Evolutionary conservation across 2,797 vertebrate genomes (phyloP), one percentile per base, ranked within the genome.

Genomic region (Hyperoplus lanceolatus): DNA sequence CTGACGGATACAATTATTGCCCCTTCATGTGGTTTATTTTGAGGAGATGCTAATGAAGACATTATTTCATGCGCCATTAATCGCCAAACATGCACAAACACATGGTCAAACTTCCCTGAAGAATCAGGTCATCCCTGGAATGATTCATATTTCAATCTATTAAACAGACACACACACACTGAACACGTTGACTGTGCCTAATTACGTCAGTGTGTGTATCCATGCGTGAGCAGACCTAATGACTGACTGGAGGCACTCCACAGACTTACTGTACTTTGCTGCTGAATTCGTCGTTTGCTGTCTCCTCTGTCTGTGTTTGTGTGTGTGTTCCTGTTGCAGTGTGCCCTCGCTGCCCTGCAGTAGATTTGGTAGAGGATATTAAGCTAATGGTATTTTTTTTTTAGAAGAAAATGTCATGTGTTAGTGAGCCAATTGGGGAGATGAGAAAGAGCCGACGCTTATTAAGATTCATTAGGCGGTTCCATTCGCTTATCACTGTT

Each of bases 1-100:
- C 82, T 86, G 91, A 91, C 89, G 84, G 87, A 88, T 88, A 65
- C 59, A 64, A 84, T 89, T 83, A 92, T 92, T 91, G 84, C 81
- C 72, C 76, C 79, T 62, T 89, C 81, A 75, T 89, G 88, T 75
- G 82, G 75, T 88, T 83, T 80, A 75, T 85, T 64, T 73, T 55
- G 70, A 67, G 58, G 70, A 79, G 74, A 84, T 80, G 88, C 81
- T 84, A 91, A 91, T 91, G 75, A 91, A 91, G 86, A 65, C 90
- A 69, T 84, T 0, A 86, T 93, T 91, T 91, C 80, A 90, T 12
- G 82, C 80, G 16, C 79, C 81, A 93, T 92, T 91, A 91, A 85
- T 53, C 63, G 56, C 48, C 50, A 49, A 75, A 70, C 51, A 70
- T 8, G 6, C 56, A 70, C 38, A 61, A 75, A 70, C 59, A 53